Percentiles rank a stretch among this genome's conserved stretches.
Conservation (phyloP, 2,113 vertebrate genomes). For the human (Homo sapiens) region GRCh38 chr18:41935501-41936000, state of each 20-base stretch:
- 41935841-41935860: background rate
- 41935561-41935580: background rate
- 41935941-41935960: background rate
- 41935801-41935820: background rate
- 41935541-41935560: slow-evolving; percentile 13
- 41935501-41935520: background rate
- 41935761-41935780: background rate
- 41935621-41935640: background rate
- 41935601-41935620: background rate
- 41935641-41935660: background rate
- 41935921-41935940: background rate
- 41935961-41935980: slow-evolving; percentile 5
- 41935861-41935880: slow-evolving; percentile 24
- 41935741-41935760: background rate
- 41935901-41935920: background rate
- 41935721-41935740: background rate
- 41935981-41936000: background rate
- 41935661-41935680: background rate
- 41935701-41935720: background rate
- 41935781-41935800: background rate
- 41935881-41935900: slow-evolving; percentile 11
- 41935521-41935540: background rate
- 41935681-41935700: background rate
- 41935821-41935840: background rate
- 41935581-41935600: background rate